A percentile compares a stretch with the other conserved stretches of the same genome.
phyloP scores from a whole-genome alignment of 2,888 invertebrate species.

The Dicyrtoma fusca region DNA sequence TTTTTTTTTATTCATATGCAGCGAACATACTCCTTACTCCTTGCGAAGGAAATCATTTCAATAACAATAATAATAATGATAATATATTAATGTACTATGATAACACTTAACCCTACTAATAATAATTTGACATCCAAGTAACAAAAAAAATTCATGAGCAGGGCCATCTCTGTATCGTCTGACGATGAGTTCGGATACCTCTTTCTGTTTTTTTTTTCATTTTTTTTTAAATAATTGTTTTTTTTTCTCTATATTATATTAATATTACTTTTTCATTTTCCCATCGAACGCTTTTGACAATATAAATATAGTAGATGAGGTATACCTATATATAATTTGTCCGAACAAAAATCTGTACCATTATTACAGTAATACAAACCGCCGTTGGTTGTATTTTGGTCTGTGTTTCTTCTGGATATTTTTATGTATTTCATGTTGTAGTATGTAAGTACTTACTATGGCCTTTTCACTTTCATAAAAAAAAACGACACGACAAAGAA shows the following conservation, averaged over 20 bases:
- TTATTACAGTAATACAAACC: too few species aligned
- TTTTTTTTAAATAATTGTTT: constrained; percentile 7
- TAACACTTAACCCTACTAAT: background rate
- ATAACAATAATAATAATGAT: constrained; percentile 20
- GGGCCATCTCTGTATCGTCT: constrained; percentile 9
- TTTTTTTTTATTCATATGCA: constrained; percentile 33
- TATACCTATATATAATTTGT: too few species aligned
- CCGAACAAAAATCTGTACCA: too few species aligned
- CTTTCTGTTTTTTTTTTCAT: background rate
- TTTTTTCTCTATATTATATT: constrained; percentile 10
- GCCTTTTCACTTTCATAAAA: too few species aligned
- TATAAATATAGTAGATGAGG: too few species aligned
- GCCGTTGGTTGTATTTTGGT: too few species aligned
- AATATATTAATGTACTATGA: background rate
- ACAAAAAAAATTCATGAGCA: constrained; percentile 26
- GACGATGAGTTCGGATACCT: too few species aligned
- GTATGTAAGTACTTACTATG: too few species aligned
- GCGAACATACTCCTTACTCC: constrained; percentile 39
- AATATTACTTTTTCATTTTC: background rate
- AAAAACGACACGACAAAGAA: too few species aligned
- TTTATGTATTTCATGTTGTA: too few species aligned
- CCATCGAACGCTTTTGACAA: background rate
- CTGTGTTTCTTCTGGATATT: too few species aligned
- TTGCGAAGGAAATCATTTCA: constrained; percentile 41
- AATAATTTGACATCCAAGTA: constrained; percentile 23